Conservation (phyloP, 1,140 invertebrate genomes). For the Hylaeus volcanicus region DNA sequence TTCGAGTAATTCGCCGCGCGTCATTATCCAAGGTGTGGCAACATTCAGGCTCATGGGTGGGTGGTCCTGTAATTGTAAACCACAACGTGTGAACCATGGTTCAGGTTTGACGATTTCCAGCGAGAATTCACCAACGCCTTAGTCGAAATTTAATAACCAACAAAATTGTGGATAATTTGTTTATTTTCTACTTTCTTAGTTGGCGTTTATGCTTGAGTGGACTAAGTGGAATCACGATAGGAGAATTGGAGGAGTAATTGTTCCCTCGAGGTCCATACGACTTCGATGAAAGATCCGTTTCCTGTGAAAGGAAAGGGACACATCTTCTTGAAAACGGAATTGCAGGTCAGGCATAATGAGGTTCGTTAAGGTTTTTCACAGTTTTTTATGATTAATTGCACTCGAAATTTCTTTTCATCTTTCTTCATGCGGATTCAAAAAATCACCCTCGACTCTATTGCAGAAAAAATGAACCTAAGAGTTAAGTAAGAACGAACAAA, state of each 20-base stretch:
- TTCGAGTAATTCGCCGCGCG: conserved; percentile 69
- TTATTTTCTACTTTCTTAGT: no score
- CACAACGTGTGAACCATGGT: conserved; percentile 71
- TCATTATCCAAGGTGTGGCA: conserved; percentile 77
- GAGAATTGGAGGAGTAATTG: conserved; percentile 21
- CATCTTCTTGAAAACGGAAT: background rate
- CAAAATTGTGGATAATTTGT: conserved; percentile 32
- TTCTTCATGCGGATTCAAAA: background rate
- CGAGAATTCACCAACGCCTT: conserved; percentile 6
- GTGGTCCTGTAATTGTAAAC: conserved; percentile 70
- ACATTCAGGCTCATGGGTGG: conserved; percentile 63
- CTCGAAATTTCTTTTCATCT: background rate
- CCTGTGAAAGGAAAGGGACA: background rate
- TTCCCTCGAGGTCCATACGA: conserved; percentile 3
- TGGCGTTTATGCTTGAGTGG: background rate
- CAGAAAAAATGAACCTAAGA: no score
- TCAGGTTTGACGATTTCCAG: conserved; percentile 56
- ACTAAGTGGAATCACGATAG: conserved; percentile 1
- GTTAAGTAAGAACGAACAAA: no score
- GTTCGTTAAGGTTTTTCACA: no score
- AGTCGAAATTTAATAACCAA: conserved; percentile 18
- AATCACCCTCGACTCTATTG: background rate
- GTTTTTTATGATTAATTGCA: no score
- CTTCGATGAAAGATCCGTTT: conserved; percentile 2
- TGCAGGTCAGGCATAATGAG: background rate